A percentile compares a stretch with the other conserved stretches of the same genome.
phyloP scores from a whole-genome alignment of 2,113 vertebrate species.

The Genyomyrus donnyi region DNA sequence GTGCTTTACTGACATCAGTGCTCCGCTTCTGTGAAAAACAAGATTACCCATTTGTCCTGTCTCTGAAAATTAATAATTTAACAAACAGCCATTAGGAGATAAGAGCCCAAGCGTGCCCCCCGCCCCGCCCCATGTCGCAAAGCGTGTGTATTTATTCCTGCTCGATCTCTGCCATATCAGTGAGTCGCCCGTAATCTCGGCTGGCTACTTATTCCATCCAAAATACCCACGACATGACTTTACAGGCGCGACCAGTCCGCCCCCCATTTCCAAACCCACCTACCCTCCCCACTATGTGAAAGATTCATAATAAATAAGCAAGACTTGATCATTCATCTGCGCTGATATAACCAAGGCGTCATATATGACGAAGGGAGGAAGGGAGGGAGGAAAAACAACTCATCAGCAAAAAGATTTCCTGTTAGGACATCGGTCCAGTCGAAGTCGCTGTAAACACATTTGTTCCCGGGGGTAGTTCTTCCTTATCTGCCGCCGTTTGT shows the following conservation, averaged over 20 bases:
- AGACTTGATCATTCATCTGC: neutral
- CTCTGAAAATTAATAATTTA: neutral
- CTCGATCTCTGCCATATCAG: neutral
- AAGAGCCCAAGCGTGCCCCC: neutral
- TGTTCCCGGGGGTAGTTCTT: neutral
- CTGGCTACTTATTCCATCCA: neutral
- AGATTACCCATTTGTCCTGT: neutral
- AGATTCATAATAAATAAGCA: neutral
- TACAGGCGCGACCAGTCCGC: neutral
- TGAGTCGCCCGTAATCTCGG: neutral
- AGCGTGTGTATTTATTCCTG: neutral
- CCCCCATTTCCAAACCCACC: neutral
- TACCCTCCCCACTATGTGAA: neutral
- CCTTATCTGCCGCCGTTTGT: conserved; percentile 13
- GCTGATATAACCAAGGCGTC: neutral
- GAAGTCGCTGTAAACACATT: conserved; percentile 1
- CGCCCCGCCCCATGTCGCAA: neutral
- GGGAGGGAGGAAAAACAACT: neutral
- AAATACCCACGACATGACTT: neutral
- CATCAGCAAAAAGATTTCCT: neutral
- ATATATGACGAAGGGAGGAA: neutral
- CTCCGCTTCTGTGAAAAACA: neutral
- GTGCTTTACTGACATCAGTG: neutral
- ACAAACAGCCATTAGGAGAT: neutral
- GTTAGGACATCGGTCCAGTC: neutral